A percentile compares a stretch with the other conserved stretches of the same genome.
phyloP scores from a whole-genome alignment of 2,888 invertebrate genomes.

The Euproctis similis region DNA sequence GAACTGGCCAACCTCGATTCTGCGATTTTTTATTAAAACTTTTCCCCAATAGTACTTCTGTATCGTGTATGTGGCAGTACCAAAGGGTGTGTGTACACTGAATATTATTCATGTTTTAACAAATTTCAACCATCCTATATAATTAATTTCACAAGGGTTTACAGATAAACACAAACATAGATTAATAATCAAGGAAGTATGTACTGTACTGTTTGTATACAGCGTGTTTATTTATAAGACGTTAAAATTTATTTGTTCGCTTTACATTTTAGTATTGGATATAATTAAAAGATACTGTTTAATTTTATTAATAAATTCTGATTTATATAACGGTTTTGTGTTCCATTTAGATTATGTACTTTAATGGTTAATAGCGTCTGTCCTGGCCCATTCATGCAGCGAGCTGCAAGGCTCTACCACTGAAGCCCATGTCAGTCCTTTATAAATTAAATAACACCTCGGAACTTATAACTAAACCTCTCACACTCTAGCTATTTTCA shows the following conservation, averaged over 20 bases:
- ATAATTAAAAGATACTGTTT: neutral
- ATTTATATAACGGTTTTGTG: no score
- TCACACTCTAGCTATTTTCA: no score
- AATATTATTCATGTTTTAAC: conserved; percentile 23
- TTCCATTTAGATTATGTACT: no score
- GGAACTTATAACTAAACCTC: no score
- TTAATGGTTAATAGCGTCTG: no score
- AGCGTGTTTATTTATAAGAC: conserved; percentile 11
- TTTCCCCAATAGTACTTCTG: conserved; percentile 2
- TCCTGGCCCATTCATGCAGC: no score
- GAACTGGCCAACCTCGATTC: no score
- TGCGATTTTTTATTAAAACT: no score
- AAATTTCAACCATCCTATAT: conserved; percentile 24
- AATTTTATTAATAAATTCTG: no score
- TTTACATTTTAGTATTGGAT: neutral
- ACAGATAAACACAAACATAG: conserved; percentile 25
- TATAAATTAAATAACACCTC: no score
- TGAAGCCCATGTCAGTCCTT: no score
- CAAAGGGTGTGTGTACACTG: conserved; percentile 5
- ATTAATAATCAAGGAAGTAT: conserved; percentile 20
- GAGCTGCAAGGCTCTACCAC: no score
- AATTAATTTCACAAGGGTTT: conserved; percentile 30
- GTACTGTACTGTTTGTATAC: conserved; percentile 16
- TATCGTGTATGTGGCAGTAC: neutral
- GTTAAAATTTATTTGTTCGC: conserved; percentile 1